Evolutionary conservation across 2,888 invertebrate species (phyloP), one percentile per base, ranked within the genome.

Genomic region (Thecophora atra): DNA sequence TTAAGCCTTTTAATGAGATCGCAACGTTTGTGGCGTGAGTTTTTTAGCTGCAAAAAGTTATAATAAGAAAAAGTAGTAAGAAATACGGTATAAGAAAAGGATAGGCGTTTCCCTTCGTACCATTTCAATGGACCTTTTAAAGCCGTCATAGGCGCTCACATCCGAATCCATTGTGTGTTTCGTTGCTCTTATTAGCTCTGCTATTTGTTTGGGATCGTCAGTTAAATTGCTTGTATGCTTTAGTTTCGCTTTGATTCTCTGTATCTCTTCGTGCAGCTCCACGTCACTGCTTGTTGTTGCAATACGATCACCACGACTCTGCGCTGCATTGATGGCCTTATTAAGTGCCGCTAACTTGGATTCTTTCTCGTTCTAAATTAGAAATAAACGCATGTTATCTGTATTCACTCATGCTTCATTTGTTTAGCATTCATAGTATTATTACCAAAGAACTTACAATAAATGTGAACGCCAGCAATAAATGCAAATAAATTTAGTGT

Each of bases 1-100:
- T 89, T 88, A 70, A 89, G 81, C 37, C 80, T 79, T 73, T 85
- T 85, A 52, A 88, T 86, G 75, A 84, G 83, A 71, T 87, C 83
- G 78, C 88, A 82, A 73, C 89, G 88, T 56, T 84, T 83, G 58
- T 86, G 80, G 2, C 88, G 77, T 0, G 82, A 81, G 47, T 74
- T 81, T 73, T 87, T 83, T 11, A 88, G 79, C 89, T 89, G 72
- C 26, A 68, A 68, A 4, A 15, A n/a, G n/a, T n/a, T n/a, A n/a
- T 30, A 30, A 30, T 30, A 30, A 30, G 30, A 30, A 30, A 30
- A 6, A 30, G 8, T 4, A 8, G 37, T 37, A 2, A 37, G 6
- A 37, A 37, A 37, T 37, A 21, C 21, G 21, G 24, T 28, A 6
- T 7, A 52, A n/a, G 7, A 62, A 42, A 21, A 62, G 5, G 17